Base-by-base conservation (phyloP, 2,113 vertebrate genomes). In the Piaya cayana region DNA sequence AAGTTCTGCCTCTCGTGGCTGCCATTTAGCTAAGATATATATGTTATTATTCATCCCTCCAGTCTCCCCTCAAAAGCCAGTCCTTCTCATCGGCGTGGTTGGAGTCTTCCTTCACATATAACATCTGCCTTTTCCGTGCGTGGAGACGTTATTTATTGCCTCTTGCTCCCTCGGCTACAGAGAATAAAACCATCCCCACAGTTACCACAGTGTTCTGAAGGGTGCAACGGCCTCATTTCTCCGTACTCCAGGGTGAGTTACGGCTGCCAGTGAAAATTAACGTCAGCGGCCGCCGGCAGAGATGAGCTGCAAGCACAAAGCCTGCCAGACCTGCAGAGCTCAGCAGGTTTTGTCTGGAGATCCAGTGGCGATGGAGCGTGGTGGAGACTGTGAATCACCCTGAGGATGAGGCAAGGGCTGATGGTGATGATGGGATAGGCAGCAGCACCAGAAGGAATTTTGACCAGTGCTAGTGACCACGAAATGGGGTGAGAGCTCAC, bases 131-230 rank as follows among this genome's bases (percentile, higher is more conserved):
- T 84, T 77, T 62, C 92, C 88, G 82, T 90, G 91, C 60, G 55
- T 75, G 88, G 67, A 72, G 49, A 47, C 32, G 49, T 93, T 93
- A 91, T 93, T 96, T 95, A 95, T 71, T 85, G 83, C 91, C 70
- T 93, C 53, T 82, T 50, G 52, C 91, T 81, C 1, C 0, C 67
- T 78, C 70, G 76, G 79, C 85, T 75, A 12, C 36, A 23, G 47
- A 50, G 69, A 86, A 64, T 27, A 10, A 64, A 93, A 55, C 68
- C 15, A 0, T 30, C 59, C 74, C 59, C 12, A 8, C 68, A 64
- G 83, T 10, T 74, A 71, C 82, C 45, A 15, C 49, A 9, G n/a
- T 49, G 80, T 52, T 82, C 12, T 62, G 70, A 64, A 63, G 74
- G 87, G 53, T 43, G 79, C 63, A 82, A 32, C 29, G 58, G 62